Base-by-base conservation (phyloP, 2,797 vertebrate species). In the Fundulus diaphanus region DNA sequence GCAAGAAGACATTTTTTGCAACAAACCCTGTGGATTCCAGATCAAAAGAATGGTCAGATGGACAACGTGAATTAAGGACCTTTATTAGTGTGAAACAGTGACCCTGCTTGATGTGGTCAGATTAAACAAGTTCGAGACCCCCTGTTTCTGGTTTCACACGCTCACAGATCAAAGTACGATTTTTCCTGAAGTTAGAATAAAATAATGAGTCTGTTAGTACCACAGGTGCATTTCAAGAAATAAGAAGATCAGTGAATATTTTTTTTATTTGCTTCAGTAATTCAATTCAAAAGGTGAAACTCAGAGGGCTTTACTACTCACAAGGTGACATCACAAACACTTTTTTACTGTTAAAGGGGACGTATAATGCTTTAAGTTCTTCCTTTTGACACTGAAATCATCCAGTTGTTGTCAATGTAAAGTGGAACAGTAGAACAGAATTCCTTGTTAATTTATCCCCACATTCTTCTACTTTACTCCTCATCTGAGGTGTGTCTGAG, bases 41-140 rank as follows among this genome's bases (percentile, higher is more conserved):
- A 83, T 89, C 79, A 83, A n/a, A 49, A 65, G 77, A 78, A 89
- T 68, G 78, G 78, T 46, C 74, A 68, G 81, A 83, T 72, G 61
- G 79, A 65, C 66, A 81, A 83, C 78, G 82, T 72, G 33, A 85
- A 82, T 82, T 20, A 67, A 49, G 59, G 65, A 68, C 69, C 71
- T 74, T 82, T 82, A 69, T 63, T 31, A 76, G 78, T 79, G 67
- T 79, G 44, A 66, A 84, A 84, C 74, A 78, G 46, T 76, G 42
- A 74, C 73, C 52, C 37, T 5, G 73, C 22, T 42, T 74, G 78
- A 82, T 76, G 12, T 18, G 68, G 72, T 37, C 18, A 2, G 70
- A 56, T 81, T 67, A 74, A 85, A 87, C 79, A 22, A 68, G 73
- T 42, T 80, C 1, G 2, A 3, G 37, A 56, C 67, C 59, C 77